Evolutionary conservation across 2,797 vertebrate species (phyloP).

Genomic region (Prionace glauca): DNA sequence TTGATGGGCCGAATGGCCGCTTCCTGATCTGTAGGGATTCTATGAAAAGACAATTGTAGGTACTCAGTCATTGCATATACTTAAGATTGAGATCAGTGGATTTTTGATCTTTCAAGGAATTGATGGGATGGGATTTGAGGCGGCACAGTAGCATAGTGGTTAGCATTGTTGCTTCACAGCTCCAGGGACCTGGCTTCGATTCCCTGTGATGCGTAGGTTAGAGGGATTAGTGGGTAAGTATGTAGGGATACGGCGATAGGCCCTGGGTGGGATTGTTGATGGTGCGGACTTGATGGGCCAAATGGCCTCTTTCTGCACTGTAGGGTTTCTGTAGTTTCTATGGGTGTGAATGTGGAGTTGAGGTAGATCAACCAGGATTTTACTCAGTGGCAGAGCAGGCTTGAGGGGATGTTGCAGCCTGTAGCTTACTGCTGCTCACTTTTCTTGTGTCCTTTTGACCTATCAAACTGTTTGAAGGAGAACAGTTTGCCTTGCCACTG

Average conservation of each 20-base stretch:
- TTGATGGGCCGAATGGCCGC: too few species aligned
- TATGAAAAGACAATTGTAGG: background rate
- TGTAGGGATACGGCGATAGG: too few species aligned
- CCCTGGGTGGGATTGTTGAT: too few species aligned
- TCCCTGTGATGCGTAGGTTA: too few species aligned
- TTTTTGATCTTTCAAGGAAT: background rate
- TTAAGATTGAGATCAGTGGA: background rate
- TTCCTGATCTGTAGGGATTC: too few species aligned
- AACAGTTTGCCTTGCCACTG: background rate
- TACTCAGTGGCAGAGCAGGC: background rate
- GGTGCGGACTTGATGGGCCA: too few species aligned
- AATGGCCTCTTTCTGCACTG: too few species aligned
- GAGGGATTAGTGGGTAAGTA: too few species aligned
- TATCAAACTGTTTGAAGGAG: background rate
- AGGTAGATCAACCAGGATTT: background rate
- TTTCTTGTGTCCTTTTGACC: background rate
- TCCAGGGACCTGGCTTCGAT: too few species aligned
- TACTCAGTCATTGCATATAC: background rate
- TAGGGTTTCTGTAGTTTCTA: too few species aligned
- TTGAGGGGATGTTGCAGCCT: background rate
- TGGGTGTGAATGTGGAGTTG: background rate
- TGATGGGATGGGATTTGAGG: background rate
- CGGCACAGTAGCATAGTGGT: too few species aligned
- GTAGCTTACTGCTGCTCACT: background rate
- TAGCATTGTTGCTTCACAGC: too few species aligned